phyloP scores from a whole-genome alignment of 1,140 invertebrate genomes.

The Temnothorax longispinosus region DNA sequence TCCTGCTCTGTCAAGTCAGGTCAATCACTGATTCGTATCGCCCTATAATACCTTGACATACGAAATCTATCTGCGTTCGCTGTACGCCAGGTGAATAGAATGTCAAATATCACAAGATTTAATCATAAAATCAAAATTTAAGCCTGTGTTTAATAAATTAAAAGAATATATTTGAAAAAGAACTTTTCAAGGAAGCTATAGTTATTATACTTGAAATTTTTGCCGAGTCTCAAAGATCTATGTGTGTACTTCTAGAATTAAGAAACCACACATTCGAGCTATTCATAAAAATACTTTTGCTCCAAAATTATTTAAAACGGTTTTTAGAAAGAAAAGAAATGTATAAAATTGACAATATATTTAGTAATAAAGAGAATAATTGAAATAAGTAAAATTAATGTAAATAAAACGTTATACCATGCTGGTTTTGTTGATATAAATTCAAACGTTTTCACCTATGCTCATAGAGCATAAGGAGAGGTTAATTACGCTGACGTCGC shows the following conservation, averaged over 20 bases:
- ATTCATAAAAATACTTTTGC: neutral
- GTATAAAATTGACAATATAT: neutral
- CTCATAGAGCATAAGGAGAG: neutral
- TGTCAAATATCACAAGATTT: neutral
- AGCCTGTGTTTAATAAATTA: neutral
- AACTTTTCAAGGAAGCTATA: neutral
- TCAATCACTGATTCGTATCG: conserved; percentile 6
- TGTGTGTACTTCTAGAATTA: neutral
- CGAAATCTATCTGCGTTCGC: neutral
- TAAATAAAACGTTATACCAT: neutral
- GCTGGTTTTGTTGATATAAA: neutral
- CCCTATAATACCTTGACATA: neutral
- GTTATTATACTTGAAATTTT: neutral
- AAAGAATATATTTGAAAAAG: neutral
- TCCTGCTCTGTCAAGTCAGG: neutral
- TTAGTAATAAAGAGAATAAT: neutral
- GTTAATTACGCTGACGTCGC: conserved; percentile 34
- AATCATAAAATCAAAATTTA: neutral
- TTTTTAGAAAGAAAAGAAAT: neutral
- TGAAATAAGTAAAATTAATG: neutral
- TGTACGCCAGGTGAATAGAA: neutral
- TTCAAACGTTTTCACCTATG: neutral
- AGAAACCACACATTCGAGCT: neutral
- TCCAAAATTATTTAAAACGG: neutral
- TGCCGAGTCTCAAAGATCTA: neutral